These are phyloP conservation scores for Phalacrocorax carbo DNA, from an alignment of 2,113 vertebrate species.

Conservation along the genomic window DNA sequence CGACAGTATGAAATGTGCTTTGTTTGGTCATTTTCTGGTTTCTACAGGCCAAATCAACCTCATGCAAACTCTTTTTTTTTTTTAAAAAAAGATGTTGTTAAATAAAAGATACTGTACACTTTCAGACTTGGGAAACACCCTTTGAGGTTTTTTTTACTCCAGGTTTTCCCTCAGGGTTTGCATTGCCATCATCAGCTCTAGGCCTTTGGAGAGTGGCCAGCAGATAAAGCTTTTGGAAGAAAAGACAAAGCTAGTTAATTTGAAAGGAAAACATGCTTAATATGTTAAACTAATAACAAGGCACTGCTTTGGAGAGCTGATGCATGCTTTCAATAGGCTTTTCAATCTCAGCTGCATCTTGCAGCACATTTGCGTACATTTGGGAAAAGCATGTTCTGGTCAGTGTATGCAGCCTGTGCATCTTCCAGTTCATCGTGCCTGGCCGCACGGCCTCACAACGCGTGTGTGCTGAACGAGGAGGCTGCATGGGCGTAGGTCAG, in stretches of 20 bases:
- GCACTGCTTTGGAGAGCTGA: not conserved
- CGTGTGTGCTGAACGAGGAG: not conserved
- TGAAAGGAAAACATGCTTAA: not conserved
- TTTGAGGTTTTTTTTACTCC: not conserved
- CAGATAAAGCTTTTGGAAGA: not conserved
- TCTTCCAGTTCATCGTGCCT: not conserved
- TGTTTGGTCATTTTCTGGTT: not conserved
- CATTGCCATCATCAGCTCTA: not conserved
- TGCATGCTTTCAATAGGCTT: not conserved
- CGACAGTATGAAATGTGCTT: not conserved
- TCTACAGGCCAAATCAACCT: not conserved
- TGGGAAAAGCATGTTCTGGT: not conserved
- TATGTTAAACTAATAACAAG: not conserved
- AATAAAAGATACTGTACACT: not conserved
- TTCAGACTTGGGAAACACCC: not conserved
- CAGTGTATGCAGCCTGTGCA: not conserved
- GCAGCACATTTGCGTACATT: not conserved
- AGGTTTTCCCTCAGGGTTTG: not conserved
- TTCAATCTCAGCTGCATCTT: not conserved
- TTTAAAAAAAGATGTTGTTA: not conserved
- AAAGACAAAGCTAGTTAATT: not conserved
- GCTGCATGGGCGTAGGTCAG: fast-evolving
- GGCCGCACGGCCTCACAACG: not conserved
- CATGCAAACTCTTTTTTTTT: not conserved
- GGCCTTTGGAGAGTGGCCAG: not conserved